These are phyloP conservation scores for Tromatobia lineatoria DNA, from an alignment of 2,888 invertebrate genomes.

Conservation along the genomic window DNA sequence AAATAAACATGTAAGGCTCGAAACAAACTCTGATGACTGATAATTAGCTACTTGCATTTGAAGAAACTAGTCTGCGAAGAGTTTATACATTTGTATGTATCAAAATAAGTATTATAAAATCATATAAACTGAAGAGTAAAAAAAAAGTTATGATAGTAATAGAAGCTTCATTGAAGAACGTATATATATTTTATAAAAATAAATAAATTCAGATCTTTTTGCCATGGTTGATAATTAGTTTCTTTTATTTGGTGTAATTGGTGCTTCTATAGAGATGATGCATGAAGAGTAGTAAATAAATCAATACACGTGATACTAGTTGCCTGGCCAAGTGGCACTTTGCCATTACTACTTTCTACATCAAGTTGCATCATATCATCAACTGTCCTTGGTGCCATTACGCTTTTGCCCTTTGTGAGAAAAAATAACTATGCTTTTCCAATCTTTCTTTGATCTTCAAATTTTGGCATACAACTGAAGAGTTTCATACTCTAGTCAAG, in stretches of 20 bases:
- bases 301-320: conserved; percentile 68
- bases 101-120: background rate
- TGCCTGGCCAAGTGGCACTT: conserved; percentile 77
- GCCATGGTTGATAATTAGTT: background rate
- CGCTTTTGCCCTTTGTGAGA: conserved; percentile 47
- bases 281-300: conserved; percentile 53
- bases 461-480: background rate
- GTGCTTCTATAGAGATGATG: conserved; percentile 17
- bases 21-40: background rate
- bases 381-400: conserved; percentile 47
- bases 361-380: conserved; percentile 60
- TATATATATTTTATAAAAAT: background rate
- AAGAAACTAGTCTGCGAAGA: background rate
- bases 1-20: too few species aligned
- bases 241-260: conserved; percentile 24
- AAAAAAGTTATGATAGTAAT: background rate
- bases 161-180: background rate
- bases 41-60: background rate
- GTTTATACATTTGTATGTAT: background rate
- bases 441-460: background rate
- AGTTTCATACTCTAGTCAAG: background rate
- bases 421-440: conserved; percentile 26
- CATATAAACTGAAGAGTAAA: background rate
- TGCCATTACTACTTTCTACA: conserved; percentile 74
- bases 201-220: background rate